A percentile compares a stretch with the other conserved stretches of the same genome.
Conservation (phyloP, 2,797 vertebrate species). For the Pipistrellus kuhlii region DNA sequence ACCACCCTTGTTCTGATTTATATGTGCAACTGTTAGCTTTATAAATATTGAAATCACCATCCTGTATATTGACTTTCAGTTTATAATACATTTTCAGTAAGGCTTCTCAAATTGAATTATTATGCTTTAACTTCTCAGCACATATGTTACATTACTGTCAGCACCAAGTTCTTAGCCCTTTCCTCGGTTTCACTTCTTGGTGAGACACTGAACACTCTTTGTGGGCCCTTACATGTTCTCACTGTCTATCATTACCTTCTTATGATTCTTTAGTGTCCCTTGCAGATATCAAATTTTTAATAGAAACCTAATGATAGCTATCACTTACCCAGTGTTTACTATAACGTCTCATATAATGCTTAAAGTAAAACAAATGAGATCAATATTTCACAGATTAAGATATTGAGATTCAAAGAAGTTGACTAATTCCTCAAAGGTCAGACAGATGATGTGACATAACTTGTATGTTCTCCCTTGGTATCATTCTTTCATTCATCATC, state of each 20-base stretch:
- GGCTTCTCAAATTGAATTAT: slow-evolving; percentile 47
- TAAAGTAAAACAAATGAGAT: not conserved
- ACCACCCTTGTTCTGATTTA: not conserved
- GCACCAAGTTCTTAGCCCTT: not conserved
- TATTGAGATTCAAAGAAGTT: not conserved
- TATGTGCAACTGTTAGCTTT: not conserved
- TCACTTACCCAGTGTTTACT: not conserved
- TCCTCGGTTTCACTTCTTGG: not conserved
- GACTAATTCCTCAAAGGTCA: not conserved
- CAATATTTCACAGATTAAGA: not conserved
- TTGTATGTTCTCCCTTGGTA: not conserved
- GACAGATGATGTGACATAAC: not conserved
- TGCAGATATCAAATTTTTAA: not conserved
- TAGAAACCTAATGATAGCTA: not conserved
- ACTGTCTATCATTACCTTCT: not conserved
- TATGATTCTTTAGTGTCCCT: not conserved
- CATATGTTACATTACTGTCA: slow-evolving; percentile 18
- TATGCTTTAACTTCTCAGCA: slow-evolving; percentile 42
- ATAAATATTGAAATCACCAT: not conserved
- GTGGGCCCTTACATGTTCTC: not conserved
- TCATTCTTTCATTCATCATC: not conserved
- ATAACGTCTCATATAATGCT: not conserved
- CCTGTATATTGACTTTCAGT: not conserved
- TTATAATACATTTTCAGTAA: slow-evolving; percentile 49
- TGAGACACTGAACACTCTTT: not conserved